Base-by-base conservation (phyloP, 2,888 invertebrate genomes). In the Erynnis tages region DNA sequence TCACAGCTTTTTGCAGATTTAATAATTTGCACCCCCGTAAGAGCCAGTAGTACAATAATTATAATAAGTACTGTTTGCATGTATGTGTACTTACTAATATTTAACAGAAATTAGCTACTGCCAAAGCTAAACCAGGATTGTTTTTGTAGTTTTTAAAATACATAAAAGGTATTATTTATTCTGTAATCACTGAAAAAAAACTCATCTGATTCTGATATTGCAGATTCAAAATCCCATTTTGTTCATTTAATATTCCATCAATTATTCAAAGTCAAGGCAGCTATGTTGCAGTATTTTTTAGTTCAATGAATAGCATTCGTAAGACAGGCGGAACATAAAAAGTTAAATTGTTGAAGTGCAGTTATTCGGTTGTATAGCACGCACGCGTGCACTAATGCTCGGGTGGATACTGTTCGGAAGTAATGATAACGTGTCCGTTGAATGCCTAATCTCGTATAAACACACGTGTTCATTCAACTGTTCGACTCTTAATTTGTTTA, bases 281-380 rank as follows among this genome's bases (percentile, higher is more conserved):
- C 10, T 7, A 43, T 4, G 17, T 27, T 16, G 4, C 34, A 41
- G 5, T 13, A 13, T 13, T 19, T 44, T 25, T 23, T 45, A 14
- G 61, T 49, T 50, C 54, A 56, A 54, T 29, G 58, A 54, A 57
- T 54, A 55, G 56, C 56, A 57, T 17, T 25, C 2, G 25, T 16
- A 41, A 41, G 6, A 14, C 32, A 41, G 34, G n/a, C 49, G 49
- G 49, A 38, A 45, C 29, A 38, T 19, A 56, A 54, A 56, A 45
- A 53, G 21, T 19, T 30, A 17, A 41, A 23, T 32, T 30, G 41
- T n/a, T 44, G 34, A 32, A 45, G 41, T 41, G 53, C 34, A 55
- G 44, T 34, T 41, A 34, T 41, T 17, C 17, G 40, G 53, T 30
- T 52, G 49, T 48, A 32, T 32, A 49, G 52, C 44, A 16, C 44